Conservation (phyloP, 2,888 invertebrate species). For the Pediacus dermestoides region DNA sequence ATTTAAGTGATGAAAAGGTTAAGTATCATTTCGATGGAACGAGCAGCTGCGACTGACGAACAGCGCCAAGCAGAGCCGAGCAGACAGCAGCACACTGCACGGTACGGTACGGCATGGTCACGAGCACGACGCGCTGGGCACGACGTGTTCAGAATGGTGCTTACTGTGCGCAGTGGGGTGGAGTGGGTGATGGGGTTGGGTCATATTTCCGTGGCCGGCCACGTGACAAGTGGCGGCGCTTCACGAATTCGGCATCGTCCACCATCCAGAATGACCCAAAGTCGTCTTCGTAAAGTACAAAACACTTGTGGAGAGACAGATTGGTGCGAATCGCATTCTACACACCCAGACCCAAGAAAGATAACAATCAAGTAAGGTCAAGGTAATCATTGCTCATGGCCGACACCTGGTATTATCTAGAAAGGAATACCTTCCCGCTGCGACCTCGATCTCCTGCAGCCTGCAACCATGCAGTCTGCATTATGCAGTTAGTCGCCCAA, state of each 20-base stretch:
- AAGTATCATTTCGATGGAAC: conserved; percentile 11
- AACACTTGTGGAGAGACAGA: conserved; percentile 98
- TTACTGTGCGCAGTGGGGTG: conserved; percentile 53
- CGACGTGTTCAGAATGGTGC: conserved; percentile 43
- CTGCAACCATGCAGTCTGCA: conserved; percentile 18
- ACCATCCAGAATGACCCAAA: conserved; percentile 99
- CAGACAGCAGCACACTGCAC: conserved; percentile 41
- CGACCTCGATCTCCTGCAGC: conserved; percentile 20
- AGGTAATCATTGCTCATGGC: conserved; percentile 39
- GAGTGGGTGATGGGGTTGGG: conserved; percentile 66
- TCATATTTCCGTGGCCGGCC: conserved; percentile 96
- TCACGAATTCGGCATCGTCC: conserved; percentile 96
- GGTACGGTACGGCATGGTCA: conserved; percentile 23
- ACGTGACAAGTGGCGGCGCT: conserved; percentile 93
- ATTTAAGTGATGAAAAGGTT: too few species aligned
- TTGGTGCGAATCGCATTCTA: conserved; percentile 99
- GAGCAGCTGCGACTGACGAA: too few species aligned
- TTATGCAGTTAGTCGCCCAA: conserved; percentile 46
- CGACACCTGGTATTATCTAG: conserved; percentile 37
- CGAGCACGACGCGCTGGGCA: conserved; percentile 25
- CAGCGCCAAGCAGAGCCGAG: conserved; percentile 34
- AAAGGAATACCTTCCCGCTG: conserved; percentile 40
- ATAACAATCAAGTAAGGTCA: conserved; percentile 52
- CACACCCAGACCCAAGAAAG: conserved; percentile 65
- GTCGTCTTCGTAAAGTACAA: conserved; percentile 98